Conservation (phyloP, 2,888 invertebrate genomes). For the Megamerina dolium region DNA sequence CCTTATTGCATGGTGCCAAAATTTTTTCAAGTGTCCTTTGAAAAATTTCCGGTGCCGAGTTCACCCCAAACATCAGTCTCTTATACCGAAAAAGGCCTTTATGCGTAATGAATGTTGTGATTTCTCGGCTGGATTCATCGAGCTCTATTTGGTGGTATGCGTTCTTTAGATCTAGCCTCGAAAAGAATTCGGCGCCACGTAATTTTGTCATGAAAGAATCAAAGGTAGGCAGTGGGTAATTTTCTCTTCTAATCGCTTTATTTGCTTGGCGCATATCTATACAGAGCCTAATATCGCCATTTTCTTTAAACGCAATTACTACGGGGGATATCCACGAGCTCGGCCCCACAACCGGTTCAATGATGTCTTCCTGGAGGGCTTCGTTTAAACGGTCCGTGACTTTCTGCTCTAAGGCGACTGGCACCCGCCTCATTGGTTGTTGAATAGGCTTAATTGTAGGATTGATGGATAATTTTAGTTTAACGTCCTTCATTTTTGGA, state of each 20-base stretch:
- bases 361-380: conserved; percentile 28
- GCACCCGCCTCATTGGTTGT: conserved; percentile 24
- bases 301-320: conserved; percentile 22
- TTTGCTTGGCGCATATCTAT: conserved; percentile 14
- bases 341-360: conserved; percentile 32
- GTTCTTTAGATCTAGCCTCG: conserved; percentile 33
- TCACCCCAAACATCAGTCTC: conserved; percentile 39
- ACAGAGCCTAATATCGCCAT: conserved; percentile 13
- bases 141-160: conserved; percentile 31
- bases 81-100: conserved; percentile 32
- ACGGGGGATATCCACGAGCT: conserved; percentile 38
- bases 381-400: conserved; percentile 21
- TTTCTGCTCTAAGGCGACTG: conserved; percentile 29
- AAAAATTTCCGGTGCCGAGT: conserved; percentile 26
- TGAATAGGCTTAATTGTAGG: conserved; percentile 8
- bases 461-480: conserved; percentile 6
- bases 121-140: conserved; percentile 22
- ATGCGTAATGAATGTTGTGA: conserved; percentile 20
- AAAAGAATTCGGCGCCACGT: conserved; percentile 23
- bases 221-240: conserved; percentile 14
- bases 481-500: conserved; percentile 16
- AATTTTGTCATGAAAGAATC: conserved; percentile 27
- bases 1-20: conserved; percentile 26
- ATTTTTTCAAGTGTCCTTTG: conserved; percentile 30
- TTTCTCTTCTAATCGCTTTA: conserved; percentile 14